Conservation (phyloP, 2,888 invertebrate species). For the Ochlodes sylvanus region DNA sequence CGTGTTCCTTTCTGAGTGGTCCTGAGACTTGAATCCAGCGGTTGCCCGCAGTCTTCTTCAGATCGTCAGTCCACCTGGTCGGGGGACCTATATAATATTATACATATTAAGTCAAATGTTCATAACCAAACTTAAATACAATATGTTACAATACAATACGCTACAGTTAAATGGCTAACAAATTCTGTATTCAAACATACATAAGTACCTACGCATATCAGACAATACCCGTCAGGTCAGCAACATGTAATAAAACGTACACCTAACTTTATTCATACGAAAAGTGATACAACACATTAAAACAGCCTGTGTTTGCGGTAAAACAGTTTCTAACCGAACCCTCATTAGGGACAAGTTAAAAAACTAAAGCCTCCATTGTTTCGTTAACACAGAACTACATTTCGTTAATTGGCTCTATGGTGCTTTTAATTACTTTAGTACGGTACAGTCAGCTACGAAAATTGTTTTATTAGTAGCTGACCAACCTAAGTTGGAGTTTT, state of each 20-base stretch:
- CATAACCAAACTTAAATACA: no score
- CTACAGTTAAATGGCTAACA: no score
- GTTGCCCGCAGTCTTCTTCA: no score
- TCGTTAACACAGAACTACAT: conserved; percentile 67
- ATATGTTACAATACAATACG: no score
- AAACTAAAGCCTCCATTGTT: conserved; percentile 71
- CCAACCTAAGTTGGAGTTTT: conserved; percentile 25
- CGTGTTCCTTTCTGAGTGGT: no score
- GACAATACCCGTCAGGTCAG: no score
- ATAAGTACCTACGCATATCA: no score
- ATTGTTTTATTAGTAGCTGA: conserved; percentile 28
- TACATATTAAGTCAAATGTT: no score
- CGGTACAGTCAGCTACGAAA: conserved; percentile 26
- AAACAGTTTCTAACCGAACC: conserved; percentile 59
- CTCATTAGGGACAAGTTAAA: conserved; percentile 70
- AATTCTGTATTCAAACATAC: no score
- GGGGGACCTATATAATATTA: no score
- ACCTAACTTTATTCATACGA: not conserved
- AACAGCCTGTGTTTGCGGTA: conserved; percentile 12
- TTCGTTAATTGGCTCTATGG: conserved; percentile 77
- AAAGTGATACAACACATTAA: conserved; percentile 8
- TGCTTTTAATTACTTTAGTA: conserved; percentile 69
- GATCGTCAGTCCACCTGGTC: no score
- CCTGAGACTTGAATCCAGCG: no score
- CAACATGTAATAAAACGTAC: not conserved